Conservation (phyloP, 2,797 vertebrate genomes). For the Lepidocolaptes lacrymiger region DNA sequence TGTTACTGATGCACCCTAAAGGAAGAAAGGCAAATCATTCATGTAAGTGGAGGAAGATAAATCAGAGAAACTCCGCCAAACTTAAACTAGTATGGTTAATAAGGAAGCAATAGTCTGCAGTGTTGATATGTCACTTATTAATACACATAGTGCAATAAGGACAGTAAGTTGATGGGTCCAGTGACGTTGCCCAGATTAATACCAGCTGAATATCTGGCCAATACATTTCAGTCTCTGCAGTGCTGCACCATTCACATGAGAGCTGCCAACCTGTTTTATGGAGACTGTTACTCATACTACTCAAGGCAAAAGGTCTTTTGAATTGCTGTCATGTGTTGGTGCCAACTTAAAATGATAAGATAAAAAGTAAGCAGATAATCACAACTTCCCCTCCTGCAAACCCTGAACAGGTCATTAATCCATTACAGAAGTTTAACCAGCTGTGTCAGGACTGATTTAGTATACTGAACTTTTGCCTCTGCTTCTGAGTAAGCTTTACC, state of each 20-base stretch:
- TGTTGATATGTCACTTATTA: not conserved
- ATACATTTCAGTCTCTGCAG: not conserved
- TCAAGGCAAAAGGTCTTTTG: constrained; percentile 1
- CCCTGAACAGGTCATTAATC: not conserved
- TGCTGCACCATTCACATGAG: not conserved
- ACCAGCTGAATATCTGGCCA: not conserved
- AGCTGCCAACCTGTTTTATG: not conserved
- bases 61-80: not conserved
- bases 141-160: not conserved
- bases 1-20: not conserved
- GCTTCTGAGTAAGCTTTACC: not conserved
- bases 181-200: not conserved
- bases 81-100: not conserved
- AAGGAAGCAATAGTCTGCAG: not conserved
- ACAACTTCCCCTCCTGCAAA: not conserved
- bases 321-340: not conserved
- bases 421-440: not conserved
- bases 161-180: not conserved
- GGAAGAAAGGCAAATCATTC: not conserved
- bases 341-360: not conserved
- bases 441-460: not conserved
- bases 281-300: not conserved
- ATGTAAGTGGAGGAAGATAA: not conserved
- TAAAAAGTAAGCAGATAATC: not conserved
- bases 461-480: not conserved